phyloP scores from a whole-genome alignment of 2,797 vertebrate species.

The Trachops cirrhosus region DNA sequence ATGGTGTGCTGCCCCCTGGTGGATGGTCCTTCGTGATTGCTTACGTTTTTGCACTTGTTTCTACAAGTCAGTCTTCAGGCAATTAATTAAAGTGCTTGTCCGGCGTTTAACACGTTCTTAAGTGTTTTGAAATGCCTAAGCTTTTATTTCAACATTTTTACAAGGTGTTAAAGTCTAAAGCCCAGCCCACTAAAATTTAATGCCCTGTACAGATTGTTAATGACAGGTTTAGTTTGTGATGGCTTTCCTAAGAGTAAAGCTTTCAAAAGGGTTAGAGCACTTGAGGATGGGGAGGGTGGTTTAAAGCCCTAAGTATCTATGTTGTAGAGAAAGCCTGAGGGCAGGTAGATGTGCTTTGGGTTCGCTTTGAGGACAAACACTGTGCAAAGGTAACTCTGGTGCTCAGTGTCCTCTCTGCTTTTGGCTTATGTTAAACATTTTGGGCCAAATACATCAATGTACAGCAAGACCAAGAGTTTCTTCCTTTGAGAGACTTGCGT shows the following conservation, averaged over 20 bases:
- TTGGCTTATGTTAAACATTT: not conserved
- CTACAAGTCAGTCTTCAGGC: constrained; percentile 30
- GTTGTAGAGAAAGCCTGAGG: not conserved
- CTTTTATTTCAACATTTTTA: constrained; percentile 66
- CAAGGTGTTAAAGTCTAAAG: constrained; percentile 68
- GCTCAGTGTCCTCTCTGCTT: not conserved
- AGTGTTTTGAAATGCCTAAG: constrained; percentile 44
- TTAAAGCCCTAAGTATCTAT: not conserved
- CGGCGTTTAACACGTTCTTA: constrained; percentile 40
- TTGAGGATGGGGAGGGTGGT: not conserved
- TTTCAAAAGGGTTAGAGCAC: constrained; percentile 36
- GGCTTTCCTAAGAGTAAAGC: constrained; percentile 56
- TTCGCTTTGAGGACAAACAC: not conserved
- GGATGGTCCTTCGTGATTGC: not conserved
- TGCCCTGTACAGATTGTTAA: constrained; percentile 62
- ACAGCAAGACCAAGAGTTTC: not conserved
- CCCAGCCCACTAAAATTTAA: constrained; percentile 65
- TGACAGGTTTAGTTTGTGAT: constrained; percentile 64
- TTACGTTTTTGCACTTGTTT: constrained; percentile 39
- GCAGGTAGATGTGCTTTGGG: not conserved
- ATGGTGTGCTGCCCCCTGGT: not conserved
- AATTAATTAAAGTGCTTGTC: constrained; percentile 44
- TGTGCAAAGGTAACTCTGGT: not conserved
- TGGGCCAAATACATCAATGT: not conserved
- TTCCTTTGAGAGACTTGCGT: not conserved